Evolutionary conservation across 1,140 invertebrate genomes (phyloP).

Genomic region (Lycorma delicatula): DNA sequence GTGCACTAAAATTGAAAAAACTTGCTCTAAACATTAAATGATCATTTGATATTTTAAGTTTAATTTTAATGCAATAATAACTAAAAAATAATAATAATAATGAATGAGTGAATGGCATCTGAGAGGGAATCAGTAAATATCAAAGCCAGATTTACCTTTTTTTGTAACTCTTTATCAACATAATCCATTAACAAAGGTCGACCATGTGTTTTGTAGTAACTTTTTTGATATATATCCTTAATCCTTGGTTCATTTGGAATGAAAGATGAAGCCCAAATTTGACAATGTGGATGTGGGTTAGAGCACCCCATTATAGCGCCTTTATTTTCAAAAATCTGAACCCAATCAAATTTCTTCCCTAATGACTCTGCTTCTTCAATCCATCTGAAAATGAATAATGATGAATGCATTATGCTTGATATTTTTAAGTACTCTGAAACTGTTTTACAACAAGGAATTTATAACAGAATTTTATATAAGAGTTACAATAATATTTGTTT

Average conservation of each 20-base stretch:
- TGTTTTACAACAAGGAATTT: too few species aligned
- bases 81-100: too few species aligned
- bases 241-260: conserved; percentile 77
- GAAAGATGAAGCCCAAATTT: conserved; percentile 92
- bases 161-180: conserved; percentile 63
- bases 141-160: conserved; percentile 49
- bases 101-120: too few species aligned
- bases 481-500: too few species aligned
- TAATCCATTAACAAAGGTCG: conserved; percentile 77
- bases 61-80: too few species aligned
- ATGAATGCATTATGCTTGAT: too few species aligned
- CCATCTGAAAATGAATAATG: conserved; percentile 74
- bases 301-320: conserved; percentile 97
- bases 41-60: too few species aligned
- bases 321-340: conserved; percentile 97
- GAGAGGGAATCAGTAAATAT: too few species aligned
- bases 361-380: conserved; percentile 68
- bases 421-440: too few species aligned
- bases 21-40: too few species aligned
- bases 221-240: conserved; percentile 67
- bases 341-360: conserved; percentile 77
- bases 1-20: too few species aligned
- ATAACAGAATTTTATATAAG: too few species aligned
- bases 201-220: conserved; percentile 69
- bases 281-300: conserved; percentile 96